These are phyloP conservation scores for Tenthredo scrophulariae DNA, from an alignment of 2,888 invertebrate species.

Conservation along the genomic window DNA sequence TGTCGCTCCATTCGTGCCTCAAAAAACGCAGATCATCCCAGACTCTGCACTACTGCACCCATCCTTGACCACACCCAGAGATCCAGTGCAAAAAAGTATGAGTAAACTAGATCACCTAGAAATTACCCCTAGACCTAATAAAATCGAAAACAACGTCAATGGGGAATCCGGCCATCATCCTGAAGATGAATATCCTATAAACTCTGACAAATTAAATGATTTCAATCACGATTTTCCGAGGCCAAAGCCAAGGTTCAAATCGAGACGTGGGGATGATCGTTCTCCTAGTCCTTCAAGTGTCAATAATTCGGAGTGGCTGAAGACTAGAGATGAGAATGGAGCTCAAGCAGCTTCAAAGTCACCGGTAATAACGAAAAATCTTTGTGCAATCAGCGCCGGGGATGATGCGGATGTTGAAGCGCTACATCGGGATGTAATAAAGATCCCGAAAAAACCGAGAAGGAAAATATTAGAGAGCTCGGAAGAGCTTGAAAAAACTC, in stretches of 20 bases:
- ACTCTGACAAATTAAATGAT: neutral
- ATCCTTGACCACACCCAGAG: slow-evolving; percentile 57
- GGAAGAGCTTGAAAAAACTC: neutral
- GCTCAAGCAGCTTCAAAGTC: neutral
- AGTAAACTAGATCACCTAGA: slow-evolving; percentile 12
- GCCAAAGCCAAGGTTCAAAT: neutral
- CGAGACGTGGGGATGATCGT: neutral
- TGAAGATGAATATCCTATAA: neutral
- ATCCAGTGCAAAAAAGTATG: neutral
- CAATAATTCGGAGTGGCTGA: neutral
- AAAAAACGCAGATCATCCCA: slow-evolving; percentile 55
- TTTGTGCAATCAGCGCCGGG: neutral
- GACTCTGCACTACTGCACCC: slow-evolving; percentile 56
- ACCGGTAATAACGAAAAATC: neutral
- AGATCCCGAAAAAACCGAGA: slow-evolving; percentile 47
- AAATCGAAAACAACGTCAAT: neutral
- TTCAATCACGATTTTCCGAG: neutral
- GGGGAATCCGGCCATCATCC: neutral
- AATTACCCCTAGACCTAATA: neutral
- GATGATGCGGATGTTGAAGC: neutral
- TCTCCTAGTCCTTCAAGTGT: neutral
- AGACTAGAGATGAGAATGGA: neutral
- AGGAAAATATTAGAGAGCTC: slow-evolving; percentile 19
- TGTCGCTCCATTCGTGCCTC: slow-evolving; percentile 48
- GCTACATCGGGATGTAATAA: neutral